Conservation (phyloP, 2,888 invertebrate genomes). For the Masnerella sp. region DNA sequence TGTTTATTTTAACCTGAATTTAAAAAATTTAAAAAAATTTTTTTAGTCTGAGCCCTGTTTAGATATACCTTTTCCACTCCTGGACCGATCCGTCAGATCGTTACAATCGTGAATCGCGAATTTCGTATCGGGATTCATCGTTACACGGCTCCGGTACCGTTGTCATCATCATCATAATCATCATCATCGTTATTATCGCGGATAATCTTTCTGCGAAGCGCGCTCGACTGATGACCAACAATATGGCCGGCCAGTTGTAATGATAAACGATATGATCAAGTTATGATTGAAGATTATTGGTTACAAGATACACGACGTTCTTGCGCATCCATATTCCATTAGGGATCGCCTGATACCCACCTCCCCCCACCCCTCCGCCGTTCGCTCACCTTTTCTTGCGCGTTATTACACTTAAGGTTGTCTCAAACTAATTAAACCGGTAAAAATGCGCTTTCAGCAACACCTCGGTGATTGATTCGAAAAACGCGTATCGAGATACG, state of each 20-base stretch:
- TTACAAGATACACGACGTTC: constrained; percentile 39
- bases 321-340: constrained; percentile 41
- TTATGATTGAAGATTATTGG: constrained; percentile 59
- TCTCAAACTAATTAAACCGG: constrained; percentile 38
- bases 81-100: too few species aligned
- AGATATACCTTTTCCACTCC: too few species aligned
- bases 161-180: constrained; percentile 35
- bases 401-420: constrained; percentile 9
- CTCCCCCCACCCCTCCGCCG: not conserved
- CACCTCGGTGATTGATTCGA: constrained; percentile 35
- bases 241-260: constrained; percentile 44
- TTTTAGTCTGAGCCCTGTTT: too few species aligned
- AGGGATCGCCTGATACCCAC: constrained; percentile 22
- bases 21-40: too few species aligned
- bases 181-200: constrained; percentile 35
- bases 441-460: constrained; percentile 38
- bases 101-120: constrained; percentile 2
- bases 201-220: constrained; percentile 28
- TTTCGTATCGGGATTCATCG: not conserved
- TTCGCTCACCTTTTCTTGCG: too few species aligned
- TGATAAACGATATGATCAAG: constrained; percentile 55
- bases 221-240: constrained; percentile 43
- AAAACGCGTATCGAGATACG: constrained; percentile 3
- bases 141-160: constrained; percentile 20
- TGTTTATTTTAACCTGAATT: too few species aligned